Conservation (phyloP, 2,113 vertebrate genomes). For the Grammomys surdaster region DNA sequence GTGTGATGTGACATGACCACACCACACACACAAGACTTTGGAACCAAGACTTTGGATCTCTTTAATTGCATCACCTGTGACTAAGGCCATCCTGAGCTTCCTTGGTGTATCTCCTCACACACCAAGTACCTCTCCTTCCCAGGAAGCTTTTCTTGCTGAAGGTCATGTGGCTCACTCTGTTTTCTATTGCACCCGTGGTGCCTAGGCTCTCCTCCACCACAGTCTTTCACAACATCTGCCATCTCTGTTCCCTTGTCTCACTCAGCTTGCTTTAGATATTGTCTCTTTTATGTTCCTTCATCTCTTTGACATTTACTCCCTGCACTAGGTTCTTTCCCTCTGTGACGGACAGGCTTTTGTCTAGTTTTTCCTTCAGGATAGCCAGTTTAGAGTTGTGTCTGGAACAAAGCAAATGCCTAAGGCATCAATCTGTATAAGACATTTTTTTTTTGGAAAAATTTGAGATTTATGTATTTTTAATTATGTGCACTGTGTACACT, state of each 20-base stretch:
- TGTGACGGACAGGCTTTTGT: background rate
- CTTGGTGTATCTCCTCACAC: background rate
- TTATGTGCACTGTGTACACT: background rate
- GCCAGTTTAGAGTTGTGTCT: background rate
- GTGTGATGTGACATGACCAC: too few relatives aligned
- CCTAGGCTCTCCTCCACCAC: background rate
- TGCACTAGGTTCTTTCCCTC: background rate
- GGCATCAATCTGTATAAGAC: background rate
- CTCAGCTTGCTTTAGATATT: background rate
- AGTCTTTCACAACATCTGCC: background rate
- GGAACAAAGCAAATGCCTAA: background rate
- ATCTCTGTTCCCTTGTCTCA: background rate
- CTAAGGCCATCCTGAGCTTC: background rate
- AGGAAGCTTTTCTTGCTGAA: background rate
- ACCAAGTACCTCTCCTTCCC: background rate
- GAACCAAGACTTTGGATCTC: background rate
- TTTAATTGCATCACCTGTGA: background rate
- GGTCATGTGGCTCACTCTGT: background rate
- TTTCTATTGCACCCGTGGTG: background rate
- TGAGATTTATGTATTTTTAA: background rate
- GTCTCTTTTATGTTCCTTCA: background rate
- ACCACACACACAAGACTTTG: background rate
- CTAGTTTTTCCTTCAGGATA: background rate
- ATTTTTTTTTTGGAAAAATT: background rate
- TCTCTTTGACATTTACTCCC: constrained; percentile 2